A percentile compares a stretch with the other conserved stretches of the same genome.
phyloP scores from a whole-genome alignment of 37 sponge, comb jelly and placozoan genomes.

The Ephydatia muelleri region DNA sequence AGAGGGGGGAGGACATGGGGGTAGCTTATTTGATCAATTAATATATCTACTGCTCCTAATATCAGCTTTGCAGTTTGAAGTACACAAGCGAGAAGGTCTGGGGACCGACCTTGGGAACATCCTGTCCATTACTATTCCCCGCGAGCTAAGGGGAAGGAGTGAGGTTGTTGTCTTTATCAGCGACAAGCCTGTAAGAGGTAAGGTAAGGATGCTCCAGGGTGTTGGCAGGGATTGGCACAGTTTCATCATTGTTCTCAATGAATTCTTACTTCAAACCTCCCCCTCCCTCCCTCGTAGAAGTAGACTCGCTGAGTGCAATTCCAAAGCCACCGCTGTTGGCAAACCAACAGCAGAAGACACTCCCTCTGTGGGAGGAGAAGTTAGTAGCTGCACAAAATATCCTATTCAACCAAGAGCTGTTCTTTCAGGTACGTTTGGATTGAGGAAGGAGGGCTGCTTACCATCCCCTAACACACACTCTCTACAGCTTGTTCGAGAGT shows the following conservation, averaged over 20 bases:
- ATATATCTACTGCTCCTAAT: background rate
- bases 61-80: conserved; percentile 42
- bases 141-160: conserved; percentile 62
- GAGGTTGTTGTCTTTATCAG: conserved; percentile 69
- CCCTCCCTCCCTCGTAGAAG: background rate
- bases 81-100: conserved; percentile 31
- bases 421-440: conserved; percentile 54
- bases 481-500: conserved; percentile 51
- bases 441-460: background rate
- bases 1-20: too few species aligned
- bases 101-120: background rate
- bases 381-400: conserved; percentile 65
- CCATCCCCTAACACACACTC: too few species aligned
- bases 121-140: conserved; percentile 44
- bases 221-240: too few species aligned
- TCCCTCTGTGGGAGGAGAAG: conserved; percentile 49
- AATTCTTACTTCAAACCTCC: background rate
- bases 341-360: background rate
- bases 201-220: too few species aligned
- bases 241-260: background rate
- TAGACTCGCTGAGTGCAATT: background rate
- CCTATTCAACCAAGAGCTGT: conserved; percentile 78
- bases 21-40: too few species aligned
- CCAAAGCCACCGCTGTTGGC: background rate
- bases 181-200: conserved; percentile 58